These are phyloP conservation scores for Pocillopora verrucosa DNA, from an alignment of 64 coral and sea anemone species.

Conservation along the genomic window DNA sequence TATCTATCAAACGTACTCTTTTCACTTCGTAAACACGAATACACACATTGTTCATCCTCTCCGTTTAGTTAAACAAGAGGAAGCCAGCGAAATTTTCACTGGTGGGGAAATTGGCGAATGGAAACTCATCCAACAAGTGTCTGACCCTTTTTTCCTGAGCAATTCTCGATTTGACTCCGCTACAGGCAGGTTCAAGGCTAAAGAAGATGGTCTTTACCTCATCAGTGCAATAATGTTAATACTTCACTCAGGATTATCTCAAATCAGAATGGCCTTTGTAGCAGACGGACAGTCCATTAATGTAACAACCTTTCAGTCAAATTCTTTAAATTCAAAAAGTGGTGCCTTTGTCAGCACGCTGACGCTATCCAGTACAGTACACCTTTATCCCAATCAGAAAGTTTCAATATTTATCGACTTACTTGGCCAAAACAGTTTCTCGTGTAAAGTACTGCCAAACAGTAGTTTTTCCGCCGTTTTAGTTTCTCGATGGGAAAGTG, in stretches of 20 bases:
- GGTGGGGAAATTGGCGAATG: conserved; percentile 12
- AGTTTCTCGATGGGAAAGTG: conserved; percentile 6
- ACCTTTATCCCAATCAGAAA: neutral
- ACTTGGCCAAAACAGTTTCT: neutral
- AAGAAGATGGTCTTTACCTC: conserved; percentile 25
- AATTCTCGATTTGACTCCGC: neutral
- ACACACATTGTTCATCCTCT: neutral
- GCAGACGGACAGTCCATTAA: neutral
- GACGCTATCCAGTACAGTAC: neutral
- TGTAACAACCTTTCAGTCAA: neutral
- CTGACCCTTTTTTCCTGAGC: neutral
- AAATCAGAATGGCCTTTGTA: neutral
- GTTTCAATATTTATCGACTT: neutral
- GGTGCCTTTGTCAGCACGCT: neutral
- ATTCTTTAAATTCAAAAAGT: neutral
- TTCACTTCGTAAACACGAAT: neutral
- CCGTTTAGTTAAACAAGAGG: neutral
- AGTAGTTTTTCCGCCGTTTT: conserved; percentile 37
- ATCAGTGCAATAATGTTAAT: neutral
- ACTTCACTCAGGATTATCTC: neutral
- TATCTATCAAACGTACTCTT: too few relatives aligned
- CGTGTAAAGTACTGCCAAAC: neutral
- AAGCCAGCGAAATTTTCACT: neutral
- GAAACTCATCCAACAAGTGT: neutral
- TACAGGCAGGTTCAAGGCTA: conserved; percentile 2